Evolutionary conservation across 2,113 vertebrate genomes (phyloP).

Genomic region (Greenwoodochromis staneri): DNA sequence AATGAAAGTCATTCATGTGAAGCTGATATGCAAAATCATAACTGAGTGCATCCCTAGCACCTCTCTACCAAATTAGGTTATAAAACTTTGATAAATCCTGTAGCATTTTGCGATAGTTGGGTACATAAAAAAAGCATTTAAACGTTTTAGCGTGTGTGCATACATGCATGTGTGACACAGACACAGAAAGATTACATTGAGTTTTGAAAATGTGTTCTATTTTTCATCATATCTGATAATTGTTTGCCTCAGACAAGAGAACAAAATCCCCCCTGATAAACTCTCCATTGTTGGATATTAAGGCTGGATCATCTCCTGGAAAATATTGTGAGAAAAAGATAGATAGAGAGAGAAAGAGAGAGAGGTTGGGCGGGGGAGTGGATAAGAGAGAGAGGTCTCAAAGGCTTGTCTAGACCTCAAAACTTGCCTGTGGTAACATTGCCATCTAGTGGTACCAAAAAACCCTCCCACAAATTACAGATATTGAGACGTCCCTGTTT

Average conservation of each 20-base stretch:
- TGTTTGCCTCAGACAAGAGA: conserved; percentile 41
- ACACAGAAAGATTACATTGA: conserved; percentile 4
- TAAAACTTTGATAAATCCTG: background rate
- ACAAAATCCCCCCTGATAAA: conserved; percentile 34
- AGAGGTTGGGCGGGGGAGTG: background rate
- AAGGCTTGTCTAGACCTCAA: background rate
- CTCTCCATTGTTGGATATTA: conserved; percentile 50
- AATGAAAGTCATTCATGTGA: conserved; percentile 17
- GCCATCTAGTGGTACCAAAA: conserved; percentile 60
- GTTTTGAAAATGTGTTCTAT: conserved; percentile 13
- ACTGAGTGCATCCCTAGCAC: background rate
- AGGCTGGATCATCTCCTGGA: conserved; percentile 59
- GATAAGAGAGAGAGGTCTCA: background rate
- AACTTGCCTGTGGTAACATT: conserved; percentile 43
- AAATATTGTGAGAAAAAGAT: conserved; percentile 26
- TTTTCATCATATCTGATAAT: conserved; percentile 41
- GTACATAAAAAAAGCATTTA: background rate
- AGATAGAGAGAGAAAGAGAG: background rate
- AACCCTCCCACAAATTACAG: background rate
- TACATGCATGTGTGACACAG: background rate
- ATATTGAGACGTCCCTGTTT: background rate
- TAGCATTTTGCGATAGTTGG: background rate
- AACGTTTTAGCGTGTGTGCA: background rate
- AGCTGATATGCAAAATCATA: background rate
- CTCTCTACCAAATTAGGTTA: conserved; percentile 18